phyloP scores from a whole-genome alignment of 2,888 invertebrate genomes.

The Oligia latruncula region DNA sequence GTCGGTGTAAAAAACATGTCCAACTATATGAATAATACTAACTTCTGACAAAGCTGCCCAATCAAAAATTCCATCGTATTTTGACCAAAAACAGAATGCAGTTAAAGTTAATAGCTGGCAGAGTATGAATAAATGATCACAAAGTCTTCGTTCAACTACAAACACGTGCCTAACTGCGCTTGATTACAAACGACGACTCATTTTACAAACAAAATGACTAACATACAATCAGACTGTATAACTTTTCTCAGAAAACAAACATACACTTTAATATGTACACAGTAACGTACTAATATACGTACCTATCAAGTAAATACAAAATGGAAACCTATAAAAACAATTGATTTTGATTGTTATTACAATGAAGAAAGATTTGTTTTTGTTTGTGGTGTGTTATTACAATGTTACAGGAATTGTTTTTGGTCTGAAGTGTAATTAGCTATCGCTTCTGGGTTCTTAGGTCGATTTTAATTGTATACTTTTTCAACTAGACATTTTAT shows the following conservation, averaged over 20 bases:
- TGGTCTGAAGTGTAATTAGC: neutral
- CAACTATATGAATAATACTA: neutral
- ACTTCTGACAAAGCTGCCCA: neutral
- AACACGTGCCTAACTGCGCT: slow-evolving; percentile 12
- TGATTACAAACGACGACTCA: slow-evolving; percentile 41
- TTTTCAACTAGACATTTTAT: neutral
- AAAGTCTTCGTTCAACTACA: slow-evolving; percentile 8
- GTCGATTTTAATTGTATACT: neutral
- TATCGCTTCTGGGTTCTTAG: neutral
- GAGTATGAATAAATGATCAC: slow-evolving; percentile 44
- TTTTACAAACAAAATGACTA: slow-evolving; percentile 33
- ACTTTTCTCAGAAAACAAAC: slow-evolving; percentile 53
- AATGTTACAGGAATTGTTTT: neutral
- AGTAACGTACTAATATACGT: slow-evolving; percentile 7
- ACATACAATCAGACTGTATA: slow-evolving; percentile 1
- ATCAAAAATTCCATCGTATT: neutral
- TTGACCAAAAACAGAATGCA: slow-evolving; percentile 6
- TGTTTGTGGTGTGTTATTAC: slow-evolving; percentile 7
- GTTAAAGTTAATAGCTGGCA: slow-evolving; percentile 1
- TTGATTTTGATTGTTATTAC: slow-evolving; percentile 27
- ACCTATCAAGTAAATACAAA: slow-evolving; percentile 35
- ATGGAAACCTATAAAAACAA: neutral
- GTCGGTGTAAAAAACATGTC: neutral
- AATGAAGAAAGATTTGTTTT: neutral
- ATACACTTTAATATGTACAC: slow-evolving; percentile 41